Base-by-base conservation (phyloP, 2,113 vertebrate genomes). In the Sprattus sprattus region DNA sequence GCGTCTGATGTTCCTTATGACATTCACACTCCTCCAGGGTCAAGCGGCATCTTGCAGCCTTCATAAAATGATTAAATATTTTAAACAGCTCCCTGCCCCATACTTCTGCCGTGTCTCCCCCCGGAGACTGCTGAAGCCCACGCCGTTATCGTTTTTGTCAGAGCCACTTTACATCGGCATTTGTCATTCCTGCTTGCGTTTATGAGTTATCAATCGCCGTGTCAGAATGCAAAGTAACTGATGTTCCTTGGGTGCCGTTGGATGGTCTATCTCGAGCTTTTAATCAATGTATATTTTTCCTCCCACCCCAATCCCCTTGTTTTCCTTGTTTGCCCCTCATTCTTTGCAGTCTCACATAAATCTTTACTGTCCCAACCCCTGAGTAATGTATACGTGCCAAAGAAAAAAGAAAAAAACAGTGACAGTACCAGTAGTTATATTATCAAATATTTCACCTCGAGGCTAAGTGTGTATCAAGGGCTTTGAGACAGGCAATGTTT, bases 61-160 rank as follows among this genome's bases (percentile, higher is more conserved):
- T 96, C 95, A 96, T 97, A 98, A 97, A 97, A 99, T 99, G 97
- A 99, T 99, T 99, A 99, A 99, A 99, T 99, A 99, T 99, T 99
- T 99, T 99, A 98, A 99, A 97, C 97, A 98, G 97, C 96, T 95
- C 96, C 96, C 71, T 13, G 71, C 95, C 97, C 96, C 96, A 96
- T 96, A 97, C 96, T 95, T 97, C 96, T 95, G 94, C 95, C 11
- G 0, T 6, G 6, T 91, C 91, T 86, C 64, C 92, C 93, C 93
- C 91, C 64, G 91, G 97, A 98, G 96, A 99, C 97, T 96, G 96
- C 97, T 96, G 96, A 15, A 32, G 10, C 71, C 71, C n/a, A 10
- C 71, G 32, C 71, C 95, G 97, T 99, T 99, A 99, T 99, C 98
- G 96, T 98, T 99, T 99, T 99, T 98, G 98, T 99, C 97, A 98